A percentile compares a stretch with the other conserved stretches of the same genome.
phyloP scores from a whole-genome alignment of 2,797 vertebrate genomes.

The Amazona ochrocephala region DNA sequence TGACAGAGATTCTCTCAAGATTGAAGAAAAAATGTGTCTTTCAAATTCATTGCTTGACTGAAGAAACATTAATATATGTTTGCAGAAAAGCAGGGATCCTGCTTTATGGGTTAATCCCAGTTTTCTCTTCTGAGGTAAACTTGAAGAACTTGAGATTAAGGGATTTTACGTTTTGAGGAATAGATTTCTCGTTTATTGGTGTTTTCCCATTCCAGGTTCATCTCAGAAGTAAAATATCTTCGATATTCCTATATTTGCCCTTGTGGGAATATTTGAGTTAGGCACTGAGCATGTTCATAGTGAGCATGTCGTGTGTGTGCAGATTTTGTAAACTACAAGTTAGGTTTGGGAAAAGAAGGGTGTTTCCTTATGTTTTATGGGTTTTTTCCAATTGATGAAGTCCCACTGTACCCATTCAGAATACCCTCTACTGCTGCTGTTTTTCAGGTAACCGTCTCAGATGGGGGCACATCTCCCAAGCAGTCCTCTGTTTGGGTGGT shows the following conservation, averaged over 20 bases:
- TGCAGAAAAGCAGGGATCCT: background rate
- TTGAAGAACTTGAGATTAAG: background rate
- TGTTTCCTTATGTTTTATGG: background rate
- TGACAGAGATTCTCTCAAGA: slow-evolving; percentile 6
- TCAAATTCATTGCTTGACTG: background rate
- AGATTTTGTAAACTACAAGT: background rate
- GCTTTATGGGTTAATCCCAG: background rate
- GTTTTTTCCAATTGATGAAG: background rate
- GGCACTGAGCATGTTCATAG: background rate
- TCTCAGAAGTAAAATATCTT: background rate
- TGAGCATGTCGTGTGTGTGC: rapidly evolving
- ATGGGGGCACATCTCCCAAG: slow-evolving; percentile 85
- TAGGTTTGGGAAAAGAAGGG: background rate
- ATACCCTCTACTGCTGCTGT: background rate
- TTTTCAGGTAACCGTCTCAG: slow-evolving; percentile 89
- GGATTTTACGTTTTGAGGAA: background rate
- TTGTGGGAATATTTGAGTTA: background rate
- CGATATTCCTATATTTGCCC: background rate
- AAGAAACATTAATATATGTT: background rate
- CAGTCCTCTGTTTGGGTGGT: slow-evolving; percentile 93
- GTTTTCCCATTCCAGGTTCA: background rate
- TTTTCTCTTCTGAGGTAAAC: background rate
- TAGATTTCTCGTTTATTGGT: background rate
- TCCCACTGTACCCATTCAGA: background rate
- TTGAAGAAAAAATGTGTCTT: slow-evolving; percentile 29